Base-by-base conservation (phyloP, 2,113 vertebrate species). In the Ameiurus melas region DNA sequence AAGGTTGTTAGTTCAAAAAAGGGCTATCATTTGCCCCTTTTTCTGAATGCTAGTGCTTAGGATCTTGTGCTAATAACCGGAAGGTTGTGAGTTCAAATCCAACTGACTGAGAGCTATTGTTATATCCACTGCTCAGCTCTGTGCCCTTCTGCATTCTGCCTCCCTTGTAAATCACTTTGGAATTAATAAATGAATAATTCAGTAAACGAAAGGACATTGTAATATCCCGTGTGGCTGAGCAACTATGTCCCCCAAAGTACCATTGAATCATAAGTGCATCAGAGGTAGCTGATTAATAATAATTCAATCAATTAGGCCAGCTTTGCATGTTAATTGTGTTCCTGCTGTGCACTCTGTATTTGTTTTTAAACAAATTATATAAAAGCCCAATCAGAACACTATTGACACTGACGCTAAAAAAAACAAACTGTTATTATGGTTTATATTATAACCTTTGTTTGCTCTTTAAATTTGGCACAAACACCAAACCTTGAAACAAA, bases 151-250 rank as follows among this genome's bases (percentile, higher is more conserved):
- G 13, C 51, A 57, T 80, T 80, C 53, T 10, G 78, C 14, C 25
- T 33, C 16, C n/a, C 8, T 57, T 33, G 16, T 80, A 55, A 30
- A 27, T 80, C 47, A 55, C 16, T 78, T 78, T 51, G 75, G 43
- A 51, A 78, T 51, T 13, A 78, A 78, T 78, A 78, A 78, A 78
- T 78, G 25, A 78, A 78, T 78, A 51, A 78, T 51, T 78, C 25
- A 78, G 2, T 78, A 51, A 51, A 51, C 0, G 5, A 78, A 51
- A 78, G 22, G 43, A 78, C 75, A 53, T 4, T 47, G 43, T 51
- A n/a, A 51, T 53, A 13, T 78, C 13, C 25, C 43, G 36, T 43
- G 71, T 43, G 9, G 3, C 20, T 27, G 43, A 53, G 5, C 75
- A 53, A 27, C 25, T 51, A 16, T 51, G 43, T 20, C 73, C 73